Evolutionary conservation across 2,797 vertebrate species (phyloP).

Genomic region (Hyperoplus lanceolatus): DNA sequence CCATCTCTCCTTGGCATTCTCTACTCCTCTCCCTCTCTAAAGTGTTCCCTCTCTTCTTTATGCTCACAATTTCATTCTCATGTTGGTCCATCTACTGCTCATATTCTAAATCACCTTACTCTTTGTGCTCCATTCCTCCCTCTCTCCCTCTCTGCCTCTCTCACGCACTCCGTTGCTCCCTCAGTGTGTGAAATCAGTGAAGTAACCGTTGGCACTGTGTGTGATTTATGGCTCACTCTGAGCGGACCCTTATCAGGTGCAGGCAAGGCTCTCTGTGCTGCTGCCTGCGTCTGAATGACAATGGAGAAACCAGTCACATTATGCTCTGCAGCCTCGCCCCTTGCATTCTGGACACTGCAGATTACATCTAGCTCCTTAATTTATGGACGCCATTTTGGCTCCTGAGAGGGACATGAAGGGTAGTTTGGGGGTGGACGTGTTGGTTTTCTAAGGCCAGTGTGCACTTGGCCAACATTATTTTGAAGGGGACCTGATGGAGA

Average conservation of each 20-base stretch:
- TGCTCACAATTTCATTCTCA: constrained; percentile 50
- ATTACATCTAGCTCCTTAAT: constrained; percentile 98
- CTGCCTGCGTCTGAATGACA: constrained; percentile 96
- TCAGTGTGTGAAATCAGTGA: constrained; percentile 88
- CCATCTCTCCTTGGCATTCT: constrained; percentile 31
- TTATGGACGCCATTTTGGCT: constrained; percentile 94
- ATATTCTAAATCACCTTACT: constrained; percentile 37
- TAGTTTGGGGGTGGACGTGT: constrained; percentile 57
- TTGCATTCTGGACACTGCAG: constrained; percentile 95
- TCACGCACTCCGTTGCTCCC: constrained; percentile 54
- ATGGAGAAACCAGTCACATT: constrained; percentile 94
- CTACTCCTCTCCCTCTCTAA: constrained; percentile 25
- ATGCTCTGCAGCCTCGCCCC: constrained; percentile 91
- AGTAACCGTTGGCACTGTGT: constrained; percentile 86
- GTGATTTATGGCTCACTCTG: constrained; percentile 97
- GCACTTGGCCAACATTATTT: constrained; percentile 73
- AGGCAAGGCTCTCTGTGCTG: constrained; percentile 91
- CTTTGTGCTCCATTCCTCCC: constrained; percentile 54
- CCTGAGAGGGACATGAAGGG: constrained; percentile 79
- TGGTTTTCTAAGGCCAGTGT: constrained; percentile 70
- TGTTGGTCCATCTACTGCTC: constrained; percentile 25
- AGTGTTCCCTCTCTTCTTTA: constrained; percentile 29
- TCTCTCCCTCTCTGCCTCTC: constrained; percentile 56
- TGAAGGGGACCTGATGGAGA: constrained; percentile 69
- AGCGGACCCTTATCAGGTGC: constrained; percentile 96